Percentiles rank a stretch among this genome's conserved stretches.
phyloP scores from a whole-genome alignment of 2,113 vertebrate species.

The Serinus canaria region DNA sequence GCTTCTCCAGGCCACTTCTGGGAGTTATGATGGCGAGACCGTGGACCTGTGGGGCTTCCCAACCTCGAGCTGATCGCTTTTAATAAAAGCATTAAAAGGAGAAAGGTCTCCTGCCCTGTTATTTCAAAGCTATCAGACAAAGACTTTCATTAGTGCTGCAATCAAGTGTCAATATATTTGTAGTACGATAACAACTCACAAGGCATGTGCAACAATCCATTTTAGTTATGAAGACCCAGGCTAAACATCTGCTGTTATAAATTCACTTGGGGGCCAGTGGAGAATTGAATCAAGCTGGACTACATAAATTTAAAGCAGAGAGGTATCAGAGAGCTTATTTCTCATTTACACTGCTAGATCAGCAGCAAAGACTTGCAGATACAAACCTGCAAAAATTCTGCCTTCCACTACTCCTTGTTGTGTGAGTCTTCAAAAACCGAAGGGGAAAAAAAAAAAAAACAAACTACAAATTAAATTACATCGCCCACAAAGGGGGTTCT shows the following conservation, averaged over 20 bases:
- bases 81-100: too few species aligned
- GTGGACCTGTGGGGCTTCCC: too few species aligned
- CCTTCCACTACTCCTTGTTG: not conserved
- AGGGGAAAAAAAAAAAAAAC: not conserved
- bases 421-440: not conserved
- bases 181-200: constrained; percentile 32
- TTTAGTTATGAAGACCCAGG: not conserved
- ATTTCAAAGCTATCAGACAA: not conserved
- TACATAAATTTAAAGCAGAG: not conserved
- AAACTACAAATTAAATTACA: not conserved
- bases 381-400: not conserved
- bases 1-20: too few species aligned
- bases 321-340: not conserved
- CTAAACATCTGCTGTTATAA: not conserved
- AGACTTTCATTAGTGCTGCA: constrained; percentile 32
- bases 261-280: not conserved
- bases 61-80: too few species aligned
- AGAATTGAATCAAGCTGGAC: not conserved
- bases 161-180: constrained; percentile 25
- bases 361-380: not conserved
- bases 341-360: not conserved
- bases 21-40: too few species aligned
- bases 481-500: not conserved
- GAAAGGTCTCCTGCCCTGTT: too few species aligned
- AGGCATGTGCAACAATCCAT: constrained; percentile 9